A percentile compares a stretch with the other conserved stretches of the same genome.
Conservation (phyloP, 2,888 invertebrate species). For the Plagiodera versicolora region DNA sequence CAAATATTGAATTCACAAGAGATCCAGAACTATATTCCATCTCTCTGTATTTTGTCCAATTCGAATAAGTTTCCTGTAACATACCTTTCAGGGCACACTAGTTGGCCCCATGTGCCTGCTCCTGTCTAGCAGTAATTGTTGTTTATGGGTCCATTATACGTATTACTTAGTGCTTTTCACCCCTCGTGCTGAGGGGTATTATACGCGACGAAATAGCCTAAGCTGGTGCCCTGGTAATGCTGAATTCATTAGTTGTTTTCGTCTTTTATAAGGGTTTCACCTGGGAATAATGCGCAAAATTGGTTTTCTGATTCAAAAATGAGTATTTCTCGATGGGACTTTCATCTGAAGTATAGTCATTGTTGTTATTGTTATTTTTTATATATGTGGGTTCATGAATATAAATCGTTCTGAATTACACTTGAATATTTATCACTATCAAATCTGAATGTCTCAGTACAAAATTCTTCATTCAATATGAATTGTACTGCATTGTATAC, state of each 20-base stretch:
- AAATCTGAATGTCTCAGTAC: too few species aligned
- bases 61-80: neutral
- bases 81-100: slow-evolving; percentile 4
- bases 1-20: too few species aligned
- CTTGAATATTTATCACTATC: too few species aligned
- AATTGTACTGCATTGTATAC: too few species aligned
- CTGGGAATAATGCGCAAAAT: neutral
- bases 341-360: too few species aligned
- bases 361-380: too few species aligned
- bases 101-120: slow-evolving; percentile 34
- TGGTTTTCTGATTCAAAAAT: neutral
- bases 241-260: slow-evolving; percentile 6
- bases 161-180: slow-evolving; percentile 42
- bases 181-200: neutral
- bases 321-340: too few species aligned
- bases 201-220: neutral
- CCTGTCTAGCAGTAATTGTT: slow-evolving; percentile 40
- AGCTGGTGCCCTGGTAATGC: neutral
- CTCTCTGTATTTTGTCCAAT: too few species aligned
- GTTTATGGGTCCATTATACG: slow-evolving; percentile 46
- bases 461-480: too few species aligned
- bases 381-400: too few species aligned
- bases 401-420: too few species aligned
- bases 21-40: too few species aligned
- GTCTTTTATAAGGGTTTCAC: slow-evolving; percentile 1